These are phyloP conservation scores for Meteorus sp. DNA, from an alignment of 1,140 invertebrate genomes.

Conservation along the genomic window DNA sequence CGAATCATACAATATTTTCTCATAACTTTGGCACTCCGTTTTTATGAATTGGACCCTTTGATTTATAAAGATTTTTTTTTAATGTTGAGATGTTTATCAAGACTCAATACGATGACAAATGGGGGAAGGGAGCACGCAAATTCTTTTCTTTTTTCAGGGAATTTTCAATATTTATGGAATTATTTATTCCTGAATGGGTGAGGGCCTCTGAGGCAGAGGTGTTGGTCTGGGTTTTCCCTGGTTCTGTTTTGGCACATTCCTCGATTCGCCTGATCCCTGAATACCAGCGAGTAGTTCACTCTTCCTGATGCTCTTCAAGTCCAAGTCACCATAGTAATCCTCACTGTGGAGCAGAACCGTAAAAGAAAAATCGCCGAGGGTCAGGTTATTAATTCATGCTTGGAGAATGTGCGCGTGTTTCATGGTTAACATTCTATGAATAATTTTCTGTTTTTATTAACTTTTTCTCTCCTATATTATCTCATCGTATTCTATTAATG, in stretches of 20 bases:
- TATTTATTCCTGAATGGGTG: constrained; percentile 43
- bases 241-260: constrained; percentile 50
- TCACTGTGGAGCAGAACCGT: constrained; percentile 72
- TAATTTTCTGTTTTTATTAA: too few relatives aligned
- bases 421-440: too few relatives aligned
- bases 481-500: too few relatives aligned
- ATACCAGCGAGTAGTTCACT: constrained; percentile 82
- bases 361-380: constrained; percentile 33
- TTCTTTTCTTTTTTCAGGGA: too few relatives aligned
- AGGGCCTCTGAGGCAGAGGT: constrained; percentile 53
- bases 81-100: constrained; percentile 2
- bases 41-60: constrained; percentile 11
- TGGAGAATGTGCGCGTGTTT: neutral
- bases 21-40: constrained; percentile 27
- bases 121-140: neutral
- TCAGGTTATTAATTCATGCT: constrained; percentile 37
- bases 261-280: constrained; percentile 64
- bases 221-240: constrained; percentile 61
- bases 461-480: too few relatives aligned
- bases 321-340: constrained; percentile 94
- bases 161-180: constrained; percentile 1
- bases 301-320: constrained; percentile 91
- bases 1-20: constrained; percentile 1
- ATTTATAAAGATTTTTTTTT: constrained; percentile 7
- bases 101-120: neutral